phyloP scores from a whole-genome alignment of 2,797 vertebrate genomes.

The Enteromius afrohamiltoni region DNA sequence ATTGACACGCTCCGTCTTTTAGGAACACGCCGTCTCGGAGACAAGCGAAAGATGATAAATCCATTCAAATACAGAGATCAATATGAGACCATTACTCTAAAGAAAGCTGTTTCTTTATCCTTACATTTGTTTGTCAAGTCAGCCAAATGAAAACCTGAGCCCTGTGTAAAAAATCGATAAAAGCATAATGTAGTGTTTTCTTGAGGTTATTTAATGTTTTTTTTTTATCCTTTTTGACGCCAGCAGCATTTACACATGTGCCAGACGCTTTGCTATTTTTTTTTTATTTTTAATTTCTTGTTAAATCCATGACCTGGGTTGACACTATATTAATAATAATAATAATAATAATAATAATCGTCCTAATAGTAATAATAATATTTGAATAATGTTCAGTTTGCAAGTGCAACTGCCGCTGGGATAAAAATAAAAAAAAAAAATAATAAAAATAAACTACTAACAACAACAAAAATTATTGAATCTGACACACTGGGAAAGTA shows the following conservation, averaged over 20 bases:
- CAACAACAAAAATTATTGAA: no score
- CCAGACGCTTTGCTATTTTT: background rate
- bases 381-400: background rate
- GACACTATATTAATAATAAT: no score
- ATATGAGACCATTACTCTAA: slow-evolving; percentile 31
- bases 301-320: background rate
- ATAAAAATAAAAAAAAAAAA: background rate
- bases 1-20: slow-evolving; percentile 5
- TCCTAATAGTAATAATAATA: no score
- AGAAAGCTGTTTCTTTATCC: background rate
- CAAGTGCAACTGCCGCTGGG: background rate
- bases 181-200: slow-evolving; percentile 5
- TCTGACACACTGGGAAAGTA: no score
- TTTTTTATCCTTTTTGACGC: background rate
- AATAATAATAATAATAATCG: no score
- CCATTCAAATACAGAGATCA: slow-evolving; percentile 23
- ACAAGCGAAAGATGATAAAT: slow-evolving; percentile 1
- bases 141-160: slow-evolving; percentile 5
- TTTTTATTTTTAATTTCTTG: background rate
- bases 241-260: background rate
- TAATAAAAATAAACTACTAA: no score
- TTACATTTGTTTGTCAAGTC: slow-evolving; percentile 16
- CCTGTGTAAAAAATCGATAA: slow-evolving; percentile 8
- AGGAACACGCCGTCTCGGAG: background rate
- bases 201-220: background rate